Evolutionary conservation across 2,113 vertebrate species (phyloP).

Genomic region (Crotophaga sulcirostris): DNA sequence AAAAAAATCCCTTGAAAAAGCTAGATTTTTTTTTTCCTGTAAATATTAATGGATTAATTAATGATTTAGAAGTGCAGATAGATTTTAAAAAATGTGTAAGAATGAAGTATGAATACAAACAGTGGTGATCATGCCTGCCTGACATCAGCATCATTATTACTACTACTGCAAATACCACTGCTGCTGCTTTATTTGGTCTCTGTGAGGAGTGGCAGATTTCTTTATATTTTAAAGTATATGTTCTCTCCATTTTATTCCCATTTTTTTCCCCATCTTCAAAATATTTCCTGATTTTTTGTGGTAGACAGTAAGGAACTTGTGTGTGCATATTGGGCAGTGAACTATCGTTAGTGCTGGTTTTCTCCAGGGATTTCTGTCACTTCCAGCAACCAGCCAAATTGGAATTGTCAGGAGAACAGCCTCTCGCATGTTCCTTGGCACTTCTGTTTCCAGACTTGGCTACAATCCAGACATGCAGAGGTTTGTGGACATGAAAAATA

Average conservation of each 20-base stretch:
- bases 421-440: slow-evolving; percentile 61
- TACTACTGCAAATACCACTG: neutral
- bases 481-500: slow-evolving; percentile 47
- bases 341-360: neutral
- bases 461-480: slow-evolving; percentile 43
- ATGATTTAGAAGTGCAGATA: slow-evolving; percentile 28
- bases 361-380: slow-evolving; percentile 37
- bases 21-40: neutral
- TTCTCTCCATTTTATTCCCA: neutral
- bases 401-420: slow-evolving; percentile 67
- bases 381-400: slow-evolving; percentile 61
- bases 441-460: slow-evolving; percentile 53
- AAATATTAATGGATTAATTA: slow-evolving; percentile 39
- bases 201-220: neutral
- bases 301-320: neutral
- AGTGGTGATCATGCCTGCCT: neutral
- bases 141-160: neutral
- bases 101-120: neutral
- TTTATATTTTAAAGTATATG: neutral
- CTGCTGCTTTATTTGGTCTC: neutral
- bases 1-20: slow-evolving; percentile 20
- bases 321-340: neutral
- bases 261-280: neutral
- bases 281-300: neutral
- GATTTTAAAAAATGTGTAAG: neutral